A percentile compares a stretch with the other conserved stretches of the same genome.
These are phyloP conservation scores for Dynastes maya DNA, from an alignment of 2,888 invertebrate species.

Conservation along the genomic window DNA sequence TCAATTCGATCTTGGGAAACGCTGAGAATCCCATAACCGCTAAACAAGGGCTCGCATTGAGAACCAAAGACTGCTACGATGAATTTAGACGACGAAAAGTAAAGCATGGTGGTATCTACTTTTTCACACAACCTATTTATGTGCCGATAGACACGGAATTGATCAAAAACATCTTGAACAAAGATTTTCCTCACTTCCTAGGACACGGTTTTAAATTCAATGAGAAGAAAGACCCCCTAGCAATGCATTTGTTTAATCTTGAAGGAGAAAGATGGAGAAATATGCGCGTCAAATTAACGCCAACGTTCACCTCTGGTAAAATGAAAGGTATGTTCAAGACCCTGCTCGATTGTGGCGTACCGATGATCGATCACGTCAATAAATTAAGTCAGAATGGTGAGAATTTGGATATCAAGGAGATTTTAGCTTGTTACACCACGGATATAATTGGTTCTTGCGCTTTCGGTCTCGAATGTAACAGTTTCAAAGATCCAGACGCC, in stretches of 20 bases:
- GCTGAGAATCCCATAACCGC: not conserved
- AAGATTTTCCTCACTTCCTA: constrained; percentile 53
- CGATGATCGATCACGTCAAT: constrained; percentile 22
- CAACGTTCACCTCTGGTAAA: constrained; percentile 57
- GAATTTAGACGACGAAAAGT: constrained; percentile 3
- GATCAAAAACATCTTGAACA: constrained; percentile 61
- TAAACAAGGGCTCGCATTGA: not conserved
- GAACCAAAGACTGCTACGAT: constrained; percentile 2
- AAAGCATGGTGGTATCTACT: constrained; percentile 34
- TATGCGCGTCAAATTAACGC: constrained; percentile 55
- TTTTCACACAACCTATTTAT: constrained; percentile 3
- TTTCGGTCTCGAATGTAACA: constrained; percentile 75
- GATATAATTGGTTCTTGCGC: constrained; percentile 76
- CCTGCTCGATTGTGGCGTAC: constrained; percentile 37
- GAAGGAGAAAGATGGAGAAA: constrained; percentile 54
- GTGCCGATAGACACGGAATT: constrained; percentile 28
- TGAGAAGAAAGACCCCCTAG: constrained; percentile 67
- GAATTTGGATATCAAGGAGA: constrained; percentile 67
- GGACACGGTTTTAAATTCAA: constrained; percentile 70
- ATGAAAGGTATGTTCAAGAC: constrained; percentile 58
- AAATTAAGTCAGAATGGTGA: constrained; percentile 36
- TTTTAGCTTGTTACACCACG: constrained; percentile 74
- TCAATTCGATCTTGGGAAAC: constrained; percentile 12
- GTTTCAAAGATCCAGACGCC: constrained; percentile 72
- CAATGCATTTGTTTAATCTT: constrained; percentile 53